Base-by-base conservation (phyloP, 1,140 invertebrate genomes). In the Pygmarrhopalites habei region DNA sequence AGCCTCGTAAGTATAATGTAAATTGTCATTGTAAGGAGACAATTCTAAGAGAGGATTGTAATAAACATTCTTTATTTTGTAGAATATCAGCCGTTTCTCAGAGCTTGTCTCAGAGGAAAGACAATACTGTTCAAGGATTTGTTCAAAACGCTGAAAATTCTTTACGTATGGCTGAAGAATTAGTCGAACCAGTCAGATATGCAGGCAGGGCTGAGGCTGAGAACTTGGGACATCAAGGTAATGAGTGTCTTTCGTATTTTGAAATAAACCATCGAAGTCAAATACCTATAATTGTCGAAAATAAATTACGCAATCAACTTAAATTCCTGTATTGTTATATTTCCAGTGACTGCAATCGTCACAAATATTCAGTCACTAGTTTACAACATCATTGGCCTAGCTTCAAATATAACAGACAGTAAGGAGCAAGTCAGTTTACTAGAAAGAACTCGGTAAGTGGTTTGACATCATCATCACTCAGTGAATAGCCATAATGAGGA, bases 381-480 rank as follows among this genome's bases (percentile, higher is more conserved):
- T 4, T 79, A 82, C 7, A 86, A 86, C 28, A 84, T 88, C 1
- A 86, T 95, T 61, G 92, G 92, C 5, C 86, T 85, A n/a, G 88
- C 92, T 1, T 94, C 92, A 0, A 87, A 91, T 71, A 88, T 92
- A 74, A 83, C 87, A 5, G 92, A 95, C 74, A 89, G 90, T 0
- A 87, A 87, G 73, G 87, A 91, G 74, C 95, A 98, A 76, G 87
- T 88, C 75, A 82, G 85, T 25, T 77, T 97, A 21, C 78, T 99
- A 19, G 90, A 97, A 74, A 92, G 96, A 75, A 86, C 90, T 0
- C 94, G 96, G n/a, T n/a, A n/a, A n/a, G n/a, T n/a, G n/a, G n/a
- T n/a, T n/a, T n/a, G n/a, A n/a, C n/a, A n/a, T n/a, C n/a, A n/a
- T n/a, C n/a, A n/a, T n/a, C n/a, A n/a, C n/a, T n/a, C n/a, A n/a